Evolutionary conservation across 1,140 invertebrate species (phyloP), one percentile per base, ranked within the genome.

Genomic region (Parasteatoda tepidariorum): DNA sequence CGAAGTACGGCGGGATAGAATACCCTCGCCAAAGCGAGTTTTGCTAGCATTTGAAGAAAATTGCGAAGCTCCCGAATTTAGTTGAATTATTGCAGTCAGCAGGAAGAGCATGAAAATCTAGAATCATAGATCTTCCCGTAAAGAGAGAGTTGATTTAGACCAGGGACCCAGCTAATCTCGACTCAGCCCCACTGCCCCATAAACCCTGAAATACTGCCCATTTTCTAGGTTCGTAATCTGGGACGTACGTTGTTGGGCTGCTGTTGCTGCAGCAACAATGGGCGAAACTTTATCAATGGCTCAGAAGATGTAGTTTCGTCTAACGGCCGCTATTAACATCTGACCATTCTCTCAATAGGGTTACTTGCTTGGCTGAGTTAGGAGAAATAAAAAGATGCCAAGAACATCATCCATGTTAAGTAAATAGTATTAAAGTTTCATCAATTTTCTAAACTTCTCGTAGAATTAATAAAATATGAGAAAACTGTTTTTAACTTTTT

Each of bases 281-380:
- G 64, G n/a, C 0, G 64, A 67, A 67, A 67, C 64, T 67, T 67
- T 67, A 67, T 67, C 64, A 67, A 67, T 67, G 64, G 64, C 18
- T 33, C 18, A 34, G 64, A 38, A 41, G 64, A 18, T 24, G n/a
- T 11, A 13, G n/a, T 11, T 18, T 28, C 24, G 22, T 33, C 31
- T 67, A 67, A 67, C 64, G 64, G 64, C 7, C 26, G 64, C 64
- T 41, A 67, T 67, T 67, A 67, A 67, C 64, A 67, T 67, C 64
- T 67, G 64, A 67, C 64, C 64, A 33, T 34, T 48, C 38, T 2
- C 15, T 18, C 5, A 38, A 9, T 9, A 67, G 64, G 64, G 64
- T 67, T 67, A 33, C 64, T 22, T n/a, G 2, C 13, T 48, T 48
- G 38, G 38, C 38, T 13, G 38, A 2, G 9, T 13, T 18, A 13